Evolutionary conservation across 2,113 vertebrate species (phyloP), one percentile per base, ranked within the genome.

Genomic region (Dunckerocampus dactyliophorus): DNA sequence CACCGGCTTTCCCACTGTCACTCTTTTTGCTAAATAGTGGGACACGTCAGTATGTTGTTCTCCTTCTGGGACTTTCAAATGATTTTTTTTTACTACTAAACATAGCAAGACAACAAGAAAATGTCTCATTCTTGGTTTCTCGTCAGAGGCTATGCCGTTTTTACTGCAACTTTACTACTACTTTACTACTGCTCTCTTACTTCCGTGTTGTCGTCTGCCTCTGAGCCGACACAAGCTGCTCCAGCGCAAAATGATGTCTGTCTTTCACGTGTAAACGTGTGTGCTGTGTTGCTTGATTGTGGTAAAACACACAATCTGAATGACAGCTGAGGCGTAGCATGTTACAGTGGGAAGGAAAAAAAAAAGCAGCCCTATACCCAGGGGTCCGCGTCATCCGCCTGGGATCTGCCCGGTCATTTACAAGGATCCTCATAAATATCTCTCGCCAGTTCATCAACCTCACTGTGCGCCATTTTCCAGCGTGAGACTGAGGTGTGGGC

Each of bases 371-470:
- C 20, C 7, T 8, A 51, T 63, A 68, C 64, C 58, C 67, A 52
- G 16, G 13, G 60, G 65, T 76, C 62, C 64, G 75, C 78, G 75
- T 85, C 84, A 85, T 90, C 88, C 83, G 87, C 82, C 80, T 63
- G 77, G 82, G 84, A 88, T 89, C 85, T 86, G 77, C 74, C 61
- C 2, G 19, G 72, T 71, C 56, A 69, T 68, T 86, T 89, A 82
- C 62, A 62, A 84, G 85, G 80, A 87, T 88, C 84, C 89, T 87
- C 89, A 82, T 89, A 88, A 90, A 89, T 88, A 87, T 89, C 87
- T 77, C 77, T 87, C 85, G 69, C 85, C 91, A 92, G 90, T 75
- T 92, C 89, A 91, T 91, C 90, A 91, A 81, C 77, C 50, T 72
- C 72, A 13, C 24, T 21, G 53, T 17, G 9, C 64, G 47, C 65